Percentiles rank a stretch among this genome's conserved stretches.
Evolutionary conservation across 2,797 vertebrate species (phyloP).

Genomic region (Ctenopoma multispine): DNA sequence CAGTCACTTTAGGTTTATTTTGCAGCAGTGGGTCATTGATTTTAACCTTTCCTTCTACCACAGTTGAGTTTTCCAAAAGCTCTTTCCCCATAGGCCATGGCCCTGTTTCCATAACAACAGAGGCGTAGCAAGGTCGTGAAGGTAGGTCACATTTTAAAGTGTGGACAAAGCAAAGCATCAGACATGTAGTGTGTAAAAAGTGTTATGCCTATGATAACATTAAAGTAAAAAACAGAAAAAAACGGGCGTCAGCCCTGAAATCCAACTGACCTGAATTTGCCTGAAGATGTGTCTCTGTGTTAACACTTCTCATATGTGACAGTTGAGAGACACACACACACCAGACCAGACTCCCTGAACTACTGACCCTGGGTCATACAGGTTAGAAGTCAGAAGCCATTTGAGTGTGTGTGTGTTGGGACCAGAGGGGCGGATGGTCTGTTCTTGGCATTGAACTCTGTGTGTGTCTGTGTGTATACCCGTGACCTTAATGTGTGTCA

Average conservation of each 20-base stretch:
- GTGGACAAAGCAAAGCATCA: background rate
- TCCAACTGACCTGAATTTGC: conserved; percentile 17
- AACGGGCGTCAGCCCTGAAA: background rate
- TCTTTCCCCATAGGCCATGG: background rate
- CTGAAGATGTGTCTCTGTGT: background rate
- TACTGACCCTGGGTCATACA: conserved; percentile 35
- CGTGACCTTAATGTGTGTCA: conserved; percentile 23
- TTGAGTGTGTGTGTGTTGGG: conserved; percentile 25
- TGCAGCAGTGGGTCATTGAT: background rate
- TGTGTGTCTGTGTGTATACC: conserved; percentile 46
- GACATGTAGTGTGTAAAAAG: background rate
- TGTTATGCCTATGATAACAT: too few relatives aligned
- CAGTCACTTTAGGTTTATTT: background rate
- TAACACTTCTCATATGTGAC: conserved; percentile 20
- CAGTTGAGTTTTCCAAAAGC: background rate
- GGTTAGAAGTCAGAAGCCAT: conserved; percentile 45
- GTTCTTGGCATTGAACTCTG: conserved; percentile 42
- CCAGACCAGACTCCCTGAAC: conserved; percentile 19
- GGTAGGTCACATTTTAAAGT: background rate
- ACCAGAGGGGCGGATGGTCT: conserved; percentile 22
- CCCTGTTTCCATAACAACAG: conserved; percentile 22
- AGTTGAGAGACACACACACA: conserved; percentile 10
- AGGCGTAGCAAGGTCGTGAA: conserved; percentile 1
- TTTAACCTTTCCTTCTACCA: background rate
- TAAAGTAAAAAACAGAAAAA: background rate